Evolutionary conservation across 2,888 invertebrate genomes (phyloP).

Genomic region (Halictus quadricinctus): DNA sequence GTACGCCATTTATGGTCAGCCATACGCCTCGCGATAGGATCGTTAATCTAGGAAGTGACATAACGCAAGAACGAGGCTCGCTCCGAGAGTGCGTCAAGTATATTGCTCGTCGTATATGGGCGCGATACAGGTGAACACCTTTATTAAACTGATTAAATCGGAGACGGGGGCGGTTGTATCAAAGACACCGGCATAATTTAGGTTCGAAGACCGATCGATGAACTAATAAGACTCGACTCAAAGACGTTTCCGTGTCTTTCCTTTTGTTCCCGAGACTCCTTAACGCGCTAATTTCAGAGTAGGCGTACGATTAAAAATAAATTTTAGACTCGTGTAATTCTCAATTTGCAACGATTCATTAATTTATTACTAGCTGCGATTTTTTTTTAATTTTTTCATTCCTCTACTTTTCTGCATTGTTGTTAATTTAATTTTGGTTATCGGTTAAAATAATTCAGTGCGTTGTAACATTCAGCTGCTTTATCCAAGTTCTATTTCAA

Average conservation of each 20-base stretch:
- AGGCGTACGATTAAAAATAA: background rate
- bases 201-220: background rate
- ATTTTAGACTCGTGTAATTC: background rate
- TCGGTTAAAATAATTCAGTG: no score
- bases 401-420: no score
- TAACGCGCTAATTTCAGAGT: background rate
- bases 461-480: no score
- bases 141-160: constrained; percentile 51
- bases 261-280: background rate
- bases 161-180: constrained; percentile 21
- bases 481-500: no score
- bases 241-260: background rate
- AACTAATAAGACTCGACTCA: background rate
- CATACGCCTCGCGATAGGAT: background rate
- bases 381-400: background rate
- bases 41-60: constrained; percentile 48
- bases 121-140: constrained; percentile 45
- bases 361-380: background rate
- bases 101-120: constrained; percentile 33
- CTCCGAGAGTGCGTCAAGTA: constrained; percentile 33
- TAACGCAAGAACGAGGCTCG: constrained; percentile 34
- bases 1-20: constrained; percentile 43
- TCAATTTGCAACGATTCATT: background rate
- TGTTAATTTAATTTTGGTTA: no score
- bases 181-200: constrained; percentile 35